Base-by-base conservation (phyloP, 2,113 vertebrate species). In the Dipodomys stephensi region DNA sequence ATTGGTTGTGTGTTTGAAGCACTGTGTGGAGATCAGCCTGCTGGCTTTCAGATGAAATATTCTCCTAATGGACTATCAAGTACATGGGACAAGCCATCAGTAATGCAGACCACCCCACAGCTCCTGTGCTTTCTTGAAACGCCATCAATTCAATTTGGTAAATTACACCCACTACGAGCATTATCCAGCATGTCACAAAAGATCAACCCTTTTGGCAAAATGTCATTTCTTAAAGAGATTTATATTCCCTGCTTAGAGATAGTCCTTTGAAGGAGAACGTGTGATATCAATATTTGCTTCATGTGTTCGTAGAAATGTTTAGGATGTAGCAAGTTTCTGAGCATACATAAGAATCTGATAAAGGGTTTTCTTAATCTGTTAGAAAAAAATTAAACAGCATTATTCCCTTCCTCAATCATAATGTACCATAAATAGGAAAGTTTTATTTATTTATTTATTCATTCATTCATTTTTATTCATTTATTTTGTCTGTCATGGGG, bases 11-110 rank as follows among this genome's bases (percentile, higher is more conserved):
- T 96, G 90, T 95, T 92, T 96, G 80, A 53, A 95, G 90, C 32
- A 19, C 62, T 20, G 7, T 79, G 32, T 91, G 57, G 11, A 46
- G 90, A 92, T 65, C 67, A 91, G 62, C 91, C 86, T 94, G 94
- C 79, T 84, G 96, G 71, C 78, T 97, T 96, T 98, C 94, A 96
- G 92, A 97, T 94, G 95, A 97, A 97, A 97, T 91, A 97, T 95
- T 96, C 86, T 94, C 87, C 95, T 98, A 98, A 98, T 97, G 97
- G 97, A 97, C 94, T 97, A 97, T 93, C 93, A 98, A 98, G 86
- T 97, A 92, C 92, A 93, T 92, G 73, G 88, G 95, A 96, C 97
- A 96, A 91, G 96, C 93, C 96, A 98, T 97, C 97, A 97, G 79
- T 77, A 92, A 97, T 97, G 96, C 96, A 57, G 53, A 57, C 53